phyloP scores from a whole-genome alignment of 1,140 invertebrate species.

The Zaprionus africanus region DNA sequence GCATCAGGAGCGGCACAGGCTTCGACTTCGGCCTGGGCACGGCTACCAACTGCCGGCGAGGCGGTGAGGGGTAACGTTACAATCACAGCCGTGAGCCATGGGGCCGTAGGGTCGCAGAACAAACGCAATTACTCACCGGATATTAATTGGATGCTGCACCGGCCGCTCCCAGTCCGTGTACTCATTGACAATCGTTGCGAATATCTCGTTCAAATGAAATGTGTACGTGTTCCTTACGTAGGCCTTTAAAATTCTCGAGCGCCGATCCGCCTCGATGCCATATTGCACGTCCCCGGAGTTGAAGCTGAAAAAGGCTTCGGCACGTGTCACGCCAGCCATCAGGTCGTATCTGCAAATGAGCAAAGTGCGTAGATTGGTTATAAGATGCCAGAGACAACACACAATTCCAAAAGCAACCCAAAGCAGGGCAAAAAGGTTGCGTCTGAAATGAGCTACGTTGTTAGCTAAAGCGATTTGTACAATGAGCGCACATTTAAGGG shows the following conservation, averaged over 20 bases:
- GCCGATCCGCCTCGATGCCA: slow-evolving; percentile 94
- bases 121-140: slow-evolving; percentile 87
- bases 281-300: slow-evolving; percentile 95
- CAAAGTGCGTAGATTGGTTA: slow-evolving; percentile 39
- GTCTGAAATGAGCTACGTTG: background rate
- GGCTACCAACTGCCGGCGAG: no score
- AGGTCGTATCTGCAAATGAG: slow-evolving; percentile 90
- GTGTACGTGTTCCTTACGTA: slow-evolving; percentile 97
- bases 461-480: background rate
- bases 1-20: background rate
- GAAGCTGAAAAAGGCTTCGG: slow-evolving; percentile 94
- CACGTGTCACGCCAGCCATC: slow-evolving; percentile 95
- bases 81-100: slow-evolving; percentile 8
- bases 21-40: background rate
- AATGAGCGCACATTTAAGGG: background rate
- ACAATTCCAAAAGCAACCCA: background rate
- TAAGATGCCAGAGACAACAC: slow-evolving; percentile 1
- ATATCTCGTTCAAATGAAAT: slow-evolving; percentile 93
- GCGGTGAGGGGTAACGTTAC: background rate
- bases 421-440: background rate
- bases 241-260: slow-evolving; percentile 95
- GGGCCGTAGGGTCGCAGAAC: slow-evolving; percentile 46
- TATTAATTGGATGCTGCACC: slow-evolving; percentile 95
- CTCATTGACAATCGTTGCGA: slow-evolving; percentile 96
- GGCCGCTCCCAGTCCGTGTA: slow-evolving; percentile 99